Evolutionary conservation across 1,140 invertebrate genomes (phyloP).

Genomic region (Formica selysi): DNA sequence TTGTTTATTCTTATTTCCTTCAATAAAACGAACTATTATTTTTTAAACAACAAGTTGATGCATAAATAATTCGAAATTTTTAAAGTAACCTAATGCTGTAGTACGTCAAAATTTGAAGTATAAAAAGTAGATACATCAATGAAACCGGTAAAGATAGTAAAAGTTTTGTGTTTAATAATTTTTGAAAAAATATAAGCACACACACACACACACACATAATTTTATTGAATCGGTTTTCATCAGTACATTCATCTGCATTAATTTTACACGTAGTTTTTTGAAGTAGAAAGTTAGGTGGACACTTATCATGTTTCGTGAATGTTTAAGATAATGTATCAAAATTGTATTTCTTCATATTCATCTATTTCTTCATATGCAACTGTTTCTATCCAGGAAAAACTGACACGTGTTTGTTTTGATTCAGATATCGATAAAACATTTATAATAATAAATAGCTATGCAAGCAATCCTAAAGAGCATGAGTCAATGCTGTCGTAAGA

Average conservation of each 20-base stretch:
- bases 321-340: not conserved
- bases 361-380: not conserved
- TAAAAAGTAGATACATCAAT: not conserved
- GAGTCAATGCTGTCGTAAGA: not conserved
- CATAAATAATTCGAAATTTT: not conserved
- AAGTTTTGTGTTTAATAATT: not conserved
- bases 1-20: not conserved
- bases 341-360: not conserved
- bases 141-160: not conserved
- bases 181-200: not conserved
- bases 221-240: not conserved
- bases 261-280: not conserved
- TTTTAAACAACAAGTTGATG: not conserved
- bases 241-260: not conserved
- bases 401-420: not conserved
- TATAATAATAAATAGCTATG: not conserved
- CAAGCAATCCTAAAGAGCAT: not conserved
- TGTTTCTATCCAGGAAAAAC: not conserved
- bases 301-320: not conserved
- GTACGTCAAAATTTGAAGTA: not conserved
- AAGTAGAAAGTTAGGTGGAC: not conserved
- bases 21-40: not conserved
- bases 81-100: too few relatives aligned
- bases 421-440: conserved; percentile 4
- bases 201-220: not conserved